Evolutionary conservation across 2,888 invertebrate genomes (phyloP).

Genomic region (Agriotes lineatus): DNA sequence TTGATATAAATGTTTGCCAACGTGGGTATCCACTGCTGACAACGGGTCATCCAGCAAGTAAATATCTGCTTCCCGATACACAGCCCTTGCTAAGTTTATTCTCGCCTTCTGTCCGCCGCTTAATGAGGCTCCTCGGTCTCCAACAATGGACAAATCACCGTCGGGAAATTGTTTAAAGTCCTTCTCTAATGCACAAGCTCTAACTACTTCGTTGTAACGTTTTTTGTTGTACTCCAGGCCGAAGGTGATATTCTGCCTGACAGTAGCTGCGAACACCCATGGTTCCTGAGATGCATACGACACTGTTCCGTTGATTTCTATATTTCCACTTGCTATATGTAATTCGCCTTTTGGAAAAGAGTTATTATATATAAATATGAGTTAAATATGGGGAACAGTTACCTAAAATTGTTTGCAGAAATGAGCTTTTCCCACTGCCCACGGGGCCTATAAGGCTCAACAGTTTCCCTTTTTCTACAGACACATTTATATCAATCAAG

Average conservation of each 20-base stretch:
- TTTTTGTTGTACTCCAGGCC: slow-evolving; percentile 75
- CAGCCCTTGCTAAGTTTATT: slow-evolving; percentile 76
- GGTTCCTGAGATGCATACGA: slow-evolving; percentile 88
- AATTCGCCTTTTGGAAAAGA: slow-evolving; percentile 71
- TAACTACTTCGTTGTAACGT: slow-evolving; percentile 72
- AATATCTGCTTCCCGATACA: slow-evolving; percentile 80
- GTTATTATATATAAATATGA: not conserved
- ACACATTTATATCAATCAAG: slow-evolving; percentile 57
- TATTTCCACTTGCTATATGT: slow-evolving; percentile 70
- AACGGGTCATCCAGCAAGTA: slow-evolving; percentile 88
- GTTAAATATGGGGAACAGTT: too few species aligned
- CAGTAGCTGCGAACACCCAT: slow-evolving; percentile 84
- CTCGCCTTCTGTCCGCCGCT: slow-evolving; percentile 88
- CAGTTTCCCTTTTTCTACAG: slow-evolving; percentile 60
- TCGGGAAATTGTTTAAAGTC: slow-evolving; percentile 81
- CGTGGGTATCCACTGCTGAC: slow-evolving; percentile 88
- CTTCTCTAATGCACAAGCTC: slow-evolving; percentile 77
- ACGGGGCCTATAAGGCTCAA: slow-evolving; percentile 72
- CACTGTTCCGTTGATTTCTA: slow-evolving; percentile 74
- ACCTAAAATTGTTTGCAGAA: slow-evolving; percentile 79
- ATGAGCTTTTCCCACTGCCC: slow-evolving; percentile 75
- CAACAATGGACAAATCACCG: slow-evolving; percentile 82
- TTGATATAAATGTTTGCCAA: slow-evolving; percentile 82
- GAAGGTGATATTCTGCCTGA: slow-evolving; percentile 90
- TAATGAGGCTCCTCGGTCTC: slow-evolving; percentile 83